phyloP scores from a whole-genome alignment of 1,140 invertebrate species.

The Lithobius niger region DNA sequence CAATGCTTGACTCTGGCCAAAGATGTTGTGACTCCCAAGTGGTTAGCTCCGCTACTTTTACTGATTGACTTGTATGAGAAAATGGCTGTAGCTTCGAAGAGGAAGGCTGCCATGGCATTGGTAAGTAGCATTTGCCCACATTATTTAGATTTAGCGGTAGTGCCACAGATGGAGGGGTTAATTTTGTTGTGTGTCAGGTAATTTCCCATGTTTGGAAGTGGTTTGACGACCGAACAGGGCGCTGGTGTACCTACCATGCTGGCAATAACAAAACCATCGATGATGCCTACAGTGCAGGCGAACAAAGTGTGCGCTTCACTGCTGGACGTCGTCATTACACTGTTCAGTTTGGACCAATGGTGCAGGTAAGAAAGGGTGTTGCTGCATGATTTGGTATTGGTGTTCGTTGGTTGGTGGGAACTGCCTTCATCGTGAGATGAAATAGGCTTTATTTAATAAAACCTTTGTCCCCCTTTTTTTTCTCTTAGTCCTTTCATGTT shows the following conservation, averaged over 20 bases:
- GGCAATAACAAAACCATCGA: conserved; percentile 67
- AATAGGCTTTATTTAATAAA: too few species aligned
- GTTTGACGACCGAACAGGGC: conserved; percentile 67
- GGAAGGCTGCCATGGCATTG: conserved; percentile 54
- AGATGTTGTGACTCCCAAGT: conserved; percentile 47
- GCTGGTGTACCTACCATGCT: conserved; percentile 62
- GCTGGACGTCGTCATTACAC: conserved; percentile 62
- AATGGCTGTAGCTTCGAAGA: conserved; percentile 51
- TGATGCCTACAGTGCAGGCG: conserved; percentile 64
- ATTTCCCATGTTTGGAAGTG: conserved; percentile 59
- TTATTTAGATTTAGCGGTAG: not conserved
- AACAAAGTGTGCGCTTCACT: conserved; percentile 53
- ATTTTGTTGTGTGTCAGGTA: conserved; percentile 22
- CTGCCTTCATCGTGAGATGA: too few species aligned
- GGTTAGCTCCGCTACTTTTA: conserved; percentile 62
- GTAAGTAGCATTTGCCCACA: conserved; percentile 31
- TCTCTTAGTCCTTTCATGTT: too few species aligned
- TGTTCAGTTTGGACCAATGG: conserved; percentile 68
- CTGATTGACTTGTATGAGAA: conserved; percentile 71
- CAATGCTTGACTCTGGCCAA: conserved; percentile 23
- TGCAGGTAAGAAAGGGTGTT: conserved; percentile 52
- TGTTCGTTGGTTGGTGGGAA: too few species aligned
- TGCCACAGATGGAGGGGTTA: too few species aligned
- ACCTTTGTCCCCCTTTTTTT: too few species aligned
- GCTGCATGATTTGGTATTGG: too few species aligned